Evolutionary conservation across 2,797 vertebrate species (phyloP), one percentile per base, ranked within the genome.

Genomic region (Epinephelus awoara): DNA sequence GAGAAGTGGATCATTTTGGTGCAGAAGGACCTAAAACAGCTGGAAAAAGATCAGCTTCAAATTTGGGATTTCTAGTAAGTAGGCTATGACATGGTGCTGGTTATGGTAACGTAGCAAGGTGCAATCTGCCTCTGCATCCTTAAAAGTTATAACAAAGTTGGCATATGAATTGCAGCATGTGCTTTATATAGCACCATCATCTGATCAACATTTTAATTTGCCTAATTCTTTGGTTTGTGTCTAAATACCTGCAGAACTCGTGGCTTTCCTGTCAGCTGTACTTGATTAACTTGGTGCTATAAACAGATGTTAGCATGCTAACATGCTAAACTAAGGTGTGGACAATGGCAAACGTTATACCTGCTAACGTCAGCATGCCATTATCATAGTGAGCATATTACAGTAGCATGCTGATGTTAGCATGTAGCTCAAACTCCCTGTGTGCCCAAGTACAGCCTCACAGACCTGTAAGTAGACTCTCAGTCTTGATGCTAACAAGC

Each of bases 401-500:
- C 25, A 57, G 44, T 19, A 29, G 23, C 11, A 29, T 13, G 44
- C 51, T 68, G 62, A 50, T 4, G 5, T 58, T 58, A 52, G 46
- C 63, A 18, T 38, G 13, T 54, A 23, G 19, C 46, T 63, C 14
- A 63, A 64, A 54, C 14, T 12, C 14, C 38, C 42, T 54, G n/a
- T 42, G 64, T 10, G 64, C 25, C 67, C 3, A 13, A 17, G 18
- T 19, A 6, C 23, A 44, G 19, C 49, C 21, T 18, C 21, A 23
- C 51, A 57, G 65, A 46, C 12, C 47, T 66, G 55, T 56, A 15
- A 3, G 17, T 1, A 13, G 66, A 50, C 62, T 46, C 47, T 34
- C 5, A 6, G 64, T n/a, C 46, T 64, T 68, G 47, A 27, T 49
- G 17, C 70, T 84, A 77, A 84, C 72, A 72, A 86, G 73, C 49